Base-by-base conservation (phyloP, 1,140 invertebrate species). In the Trichonephila inaurata region DNA sequence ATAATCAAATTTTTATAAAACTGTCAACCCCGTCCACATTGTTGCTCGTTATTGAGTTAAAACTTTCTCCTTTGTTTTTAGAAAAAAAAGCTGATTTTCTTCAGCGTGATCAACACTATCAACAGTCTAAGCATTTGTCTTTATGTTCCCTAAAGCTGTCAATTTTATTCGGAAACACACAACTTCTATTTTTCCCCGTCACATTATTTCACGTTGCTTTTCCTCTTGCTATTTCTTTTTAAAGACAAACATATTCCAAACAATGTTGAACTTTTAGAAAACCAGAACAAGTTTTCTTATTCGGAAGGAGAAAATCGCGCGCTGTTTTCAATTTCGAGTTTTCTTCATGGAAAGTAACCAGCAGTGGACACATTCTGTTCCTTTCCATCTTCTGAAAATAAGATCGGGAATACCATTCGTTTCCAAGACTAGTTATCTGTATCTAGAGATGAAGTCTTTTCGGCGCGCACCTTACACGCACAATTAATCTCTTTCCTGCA, bases 401-500 rank as follows among this genome's bases (percentile, higher is more conserved):
- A 28, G 40, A 58, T 60, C 44, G 51, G 24, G 58, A 61, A 58
- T 61, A 85, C 82, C 83, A 85, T 85, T 85, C 62, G 28, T 88
- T 88, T 66, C 24, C 33, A 12, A 40, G 86, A 62, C 86, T 88
- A 88, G 86, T 88, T 88, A 88, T 88, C 86, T 66, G 86, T 66
- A 88, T 21, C 86, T 1, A 66, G 62, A 66, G 86, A 88, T 88
- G 86, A 62, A 88, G 86, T 66, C 62, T 16, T 44, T 66, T 66
- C 44, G 24, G 19, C 19, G 33, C 28, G 61, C 83, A 60, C 62
- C 86, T 88, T 88, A 64, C 86, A 66, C 28, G 86, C 86, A 58
- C 88, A 89, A 89, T 89, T 89, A 89, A 89, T 89, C 88, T 89
- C 61, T 72, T 77, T 77, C 33, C 86, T 24, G 24, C 33, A 62